Percentiles rank a stretch among this genome's conserved stretches.
phyloP scores from a whole-genome alignment of 1,140 invertebrate genomes.

The Micrasema longulum region DNA sequence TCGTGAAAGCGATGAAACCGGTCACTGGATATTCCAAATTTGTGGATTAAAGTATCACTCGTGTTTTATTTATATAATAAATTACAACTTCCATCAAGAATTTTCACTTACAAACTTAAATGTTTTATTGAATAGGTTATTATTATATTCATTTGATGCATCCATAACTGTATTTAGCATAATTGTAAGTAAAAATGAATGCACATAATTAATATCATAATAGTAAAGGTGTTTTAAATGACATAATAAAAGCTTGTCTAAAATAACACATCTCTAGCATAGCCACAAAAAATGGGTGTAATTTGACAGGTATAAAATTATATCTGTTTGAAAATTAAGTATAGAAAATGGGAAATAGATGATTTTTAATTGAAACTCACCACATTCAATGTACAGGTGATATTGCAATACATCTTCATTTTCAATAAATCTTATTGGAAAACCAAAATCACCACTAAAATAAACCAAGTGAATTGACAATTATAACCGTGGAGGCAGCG shows the following conservation, averaged over 20 bases:
- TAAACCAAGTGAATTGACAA: neutral
- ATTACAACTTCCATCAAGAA: too few relatives aligned
- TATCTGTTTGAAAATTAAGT: slow-evolving; percentile 20
- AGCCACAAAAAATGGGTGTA: neutral
- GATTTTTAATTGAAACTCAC: slow-evolving; percentile 19
- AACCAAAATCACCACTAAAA: slow-evolving; percentile 23
- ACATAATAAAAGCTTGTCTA: slow-evolving; percentile 34
- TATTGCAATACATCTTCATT: slow-evolving; percentile 49
- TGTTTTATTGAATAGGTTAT: too few relatives aligned
- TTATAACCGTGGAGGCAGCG: neutral
- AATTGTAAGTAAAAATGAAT: too few relatives aligned
- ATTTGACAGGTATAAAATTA: slow-evolving; percentile 38
- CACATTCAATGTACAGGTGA: slow-evolving; percentile 40
- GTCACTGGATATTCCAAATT: too few relatives aligned
- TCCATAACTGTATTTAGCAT: too few relatives aligned
- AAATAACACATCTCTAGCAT: slow-evolving; percentile 3
- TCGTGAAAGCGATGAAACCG: too few relatives aligned
- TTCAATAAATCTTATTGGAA: slow-evolving; percentile 34
- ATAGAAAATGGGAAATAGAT: slow-evolving; percentile 13
- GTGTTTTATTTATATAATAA: too few relatives aligned
- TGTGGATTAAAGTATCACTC: too few relatives aligned
- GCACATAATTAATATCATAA: too few relatives aligned
- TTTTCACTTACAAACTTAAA: too few relatives aligned
- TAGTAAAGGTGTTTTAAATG: too few relatives aligned
- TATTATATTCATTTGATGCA: too few relatives aligned